Conservation (phyloP, 1,140 invertebrate genomes). For the Microplitis mediator region DNA sequence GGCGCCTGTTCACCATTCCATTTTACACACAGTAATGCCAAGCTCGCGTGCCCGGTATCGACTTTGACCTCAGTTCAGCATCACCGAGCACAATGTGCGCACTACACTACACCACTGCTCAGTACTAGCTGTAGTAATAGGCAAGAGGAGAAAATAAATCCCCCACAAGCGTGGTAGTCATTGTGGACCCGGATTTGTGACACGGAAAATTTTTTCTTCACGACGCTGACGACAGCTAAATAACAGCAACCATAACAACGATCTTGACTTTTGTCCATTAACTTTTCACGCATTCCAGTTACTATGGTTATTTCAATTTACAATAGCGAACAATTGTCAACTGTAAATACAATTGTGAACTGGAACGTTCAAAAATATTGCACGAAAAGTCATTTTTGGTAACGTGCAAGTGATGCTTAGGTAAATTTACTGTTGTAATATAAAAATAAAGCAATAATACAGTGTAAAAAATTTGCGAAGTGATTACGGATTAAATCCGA, state of each 20-base stretch:
- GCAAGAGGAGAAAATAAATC: conserved; percentile 15
- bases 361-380: no score
- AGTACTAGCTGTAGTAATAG: background rate
- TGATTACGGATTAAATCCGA: no score
- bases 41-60: conserved; percentile 33
- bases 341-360: no score
- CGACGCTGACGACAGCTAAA: background rate
- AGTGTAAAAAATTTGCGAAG: no score
- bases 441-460: no score
- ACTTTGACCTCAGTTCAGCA: conserved; percentile 29
- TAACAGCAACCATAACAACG: background rate
- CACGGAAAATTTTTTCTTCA: conserved; percentile 14
- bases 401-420: no score
- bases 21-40: conserved; percentile 28
- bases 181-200: conserved; percentile 3
- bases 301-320: no score
- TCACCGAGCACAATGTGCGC: conserved; percentile 13
- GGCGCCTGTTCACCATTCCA: conserved; percentile 1
- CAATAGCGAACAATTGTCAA: no score
- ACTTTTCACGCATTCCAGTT: background rate
- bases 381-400: no score
- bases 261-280: background rate
- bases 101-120: no score
- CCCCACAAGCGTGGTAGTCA: background rate
- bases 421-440: no score